A percentile compares a stretch with the other conserved stretches of the same genome.
These are phyloP conservation scores for Mohoua ochrocephala DNA, from an alignment of 2,113 vertebrate genomes.

Conservation along the genomic window DNA sequence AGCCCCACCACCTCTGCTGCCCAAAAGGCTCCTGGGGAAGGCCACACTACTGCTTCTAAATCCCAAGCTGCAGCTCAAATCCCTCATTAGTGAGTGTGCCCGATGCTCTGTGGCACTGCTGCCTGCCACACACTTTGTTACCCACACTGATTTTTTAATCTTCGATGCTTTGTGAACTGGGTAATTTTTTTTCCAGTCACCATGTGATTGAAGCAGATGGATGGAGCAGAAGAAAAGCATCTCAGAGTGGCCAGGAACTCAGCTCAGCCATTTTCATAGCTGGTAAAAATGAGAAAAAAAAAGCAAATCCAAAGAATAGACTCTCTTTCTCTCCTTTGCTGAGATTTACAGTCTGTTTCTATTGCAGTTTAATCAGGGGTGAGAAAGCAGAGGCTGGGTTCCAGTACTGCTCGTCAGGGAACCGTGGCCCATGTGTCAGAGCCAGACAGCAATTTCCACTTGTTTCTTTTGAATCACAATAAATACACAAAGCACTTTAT, in stretches of 20 bases:
- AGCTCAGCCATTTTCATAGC: neutral
- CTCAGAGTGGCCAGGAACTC: neutral
- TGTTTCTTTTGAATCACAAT: neutral
- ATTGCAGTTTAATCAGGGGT: neutral
- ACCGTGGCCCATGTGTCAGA: neutral
- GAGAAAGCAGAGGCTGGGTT: neutral
- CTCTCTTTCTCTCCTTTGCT: neutral
- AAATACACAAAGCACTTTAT: neutral
- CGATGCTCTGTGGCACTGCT: neutral
- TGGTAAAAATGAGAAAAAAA: neutral
- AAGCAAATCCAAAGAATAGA: neutral
- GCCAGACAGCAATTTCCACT: neutral
- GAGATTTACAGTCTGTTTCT: neutral
- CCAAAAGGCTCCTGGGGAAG: neutral
- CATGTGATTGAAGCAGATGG: conserved; percentile 35
- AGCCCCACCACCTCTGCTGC: neutral
- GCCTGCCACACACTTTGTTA: neutral
- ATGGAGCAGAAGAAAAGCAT: conserved; percentile 1
- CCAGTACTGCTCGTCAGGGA: neutral
- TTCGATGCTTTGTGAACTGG: neutral
- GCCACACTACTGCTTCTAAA: neutral
- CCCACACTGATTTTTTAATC: neutral
- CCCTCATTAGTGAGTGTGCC: neutral
- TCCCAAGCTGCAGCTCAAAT: neutral
- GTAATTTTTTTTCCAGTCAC: neutral